phyloP scores from a whole-genome alignment of 1,140 invertebrate species.

The Riptortus pedestris region DNA sequence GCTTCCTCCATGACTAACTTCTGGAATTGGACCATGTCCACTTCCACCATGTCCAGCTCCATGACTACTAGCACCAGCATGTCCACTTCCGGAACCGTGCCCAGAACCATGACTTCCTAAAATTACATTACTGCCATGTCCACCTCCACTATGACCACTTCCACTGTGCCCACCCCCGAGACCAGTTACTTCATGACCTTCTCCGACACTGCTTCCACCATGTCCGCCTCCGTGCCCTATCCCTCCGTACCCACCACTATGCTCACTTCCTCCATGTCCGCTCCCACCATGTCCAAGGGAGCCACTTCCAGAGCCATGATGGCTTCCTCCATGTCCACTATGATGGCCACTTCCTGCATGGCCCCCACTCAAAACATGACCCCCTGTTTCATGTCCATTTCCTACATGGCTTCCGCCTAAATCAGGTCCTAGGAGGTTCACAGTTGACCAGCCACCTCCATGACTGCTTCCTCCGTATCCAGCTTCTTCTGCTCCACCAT shows the following conservation, averaged over 20 bases:
- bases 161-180: not conserved
- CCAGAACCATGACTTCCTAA: not conserved
- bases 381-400: not conserved
- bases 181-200: too few species aligned
- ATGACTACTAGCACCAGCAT: not conserved
- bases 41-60: not conserved
- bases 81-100: not conserved
- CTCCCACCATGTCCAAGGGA: not conserved
- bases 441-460: too few species aligned
- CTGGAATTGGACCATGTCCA: not conserved
- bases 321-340: not conserved
- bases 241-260: not conserved
- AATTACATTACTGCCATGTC: not conserved
- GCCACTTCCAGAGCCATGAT: not conserved
- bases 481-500: not conserved
- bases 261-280: not conserved
- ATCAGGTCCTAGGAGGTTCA: too few species aligned
- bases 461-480: too few species aligned
- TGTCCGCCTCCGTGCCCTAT: not conserved
- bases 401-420: too few species aligned
- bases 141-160: not conserved
- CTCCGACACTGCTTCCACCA: not conserved
- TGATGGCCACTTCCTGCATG: not conserved
- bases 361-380: not conserved
- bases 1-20: not conserved